Evolutionary conservation across 2,888 invertebrate genomes (phyloP).

Genomic region (Mayetiola destructor): DNA sequence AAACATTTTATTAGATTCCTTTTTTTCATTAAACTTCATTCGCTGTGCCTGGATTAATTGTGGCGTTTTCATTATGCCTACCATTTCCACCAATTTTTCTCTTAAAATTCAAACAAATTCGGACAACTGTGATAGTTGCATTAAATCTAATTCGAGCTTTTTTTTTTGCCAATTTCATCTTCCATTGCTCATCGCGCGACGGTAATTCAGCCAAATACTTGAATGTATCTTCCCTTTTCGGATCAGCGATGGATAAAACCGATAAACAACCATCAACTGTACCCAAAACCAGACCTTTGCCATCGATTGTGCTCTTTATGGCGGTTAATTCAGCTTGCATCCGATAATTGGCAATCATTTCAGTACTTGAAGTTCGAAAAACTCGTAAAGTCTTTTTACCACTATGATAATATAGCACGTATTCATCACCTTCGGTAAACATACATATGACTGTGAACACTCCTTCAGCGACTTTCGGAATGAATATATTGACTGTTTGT

Average conservation of each 20-base stretch:
- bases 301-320: slow-evolving; percentile 68
- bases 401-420: slow-evolving; percentile 93
- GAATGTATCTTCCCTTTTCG: slow-evolving; percentile 47
- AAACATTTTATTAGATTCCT: background rate
- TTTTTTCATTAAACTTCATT: background rate
- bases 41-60: background rate
- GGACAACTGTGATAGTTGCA: slow-evolving; percentile 16
- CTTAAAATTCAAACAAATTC: background rate
- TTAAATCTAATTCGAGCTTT: slow-evolving; percentile 50
- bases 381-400: slow-evolving; percentile 87
- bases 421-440: slow-evolving; percentile 87
- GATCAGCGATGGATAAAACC: slow-evolving; percentile 68
- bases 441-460: slow-evolving; percentile 91
- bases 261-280: slow-evolving; percentile 90
- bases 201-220: slow-evolving; percentile 51
- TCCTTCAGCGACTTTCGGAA: slow-evolving; percentile 89
- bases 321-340: slow-evolving; percentile 81
- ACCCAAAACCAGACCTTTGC: slow-evolving; percentile 69
- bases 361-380: slow-evolving; percentile 79
- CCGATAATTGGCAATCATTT: slow-evolving; percentile 83
- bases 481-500: slow-evolving; percentile 72
- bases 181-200: slow-evolving; percentile 56
- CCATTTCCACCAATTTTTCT: background rate
- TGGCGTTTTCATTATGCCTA: background rate
- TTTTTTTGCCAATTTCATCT: slow-evolving; percentile 49